phyloP scores from a whole-genome alignment of 1,140 invertebrate genomes.

The Neodiprion lecontei region DNA sequence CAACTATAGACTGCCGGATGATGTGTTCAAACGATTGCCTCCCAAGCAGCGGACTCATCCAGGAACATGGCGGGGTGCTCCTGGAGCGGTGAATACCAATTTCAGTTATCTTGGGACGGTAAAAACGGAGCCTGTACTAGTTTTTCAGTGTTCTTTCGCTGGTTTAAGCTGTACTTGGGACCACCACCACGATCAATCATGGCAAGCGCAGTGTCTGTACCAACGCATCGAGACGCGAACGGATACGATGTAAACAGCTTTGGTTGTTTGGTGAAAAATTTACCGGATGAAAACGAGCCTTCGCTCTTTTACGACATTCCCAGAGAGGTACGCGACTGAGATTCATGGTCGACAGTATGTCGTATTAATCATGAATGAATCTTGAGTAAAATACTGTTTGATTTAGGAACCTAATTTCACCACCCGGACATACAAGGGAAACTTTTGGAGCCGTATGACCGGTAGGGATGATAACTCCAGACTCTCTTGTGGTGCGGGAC shows the following conservation, averaged over 20 bases:
- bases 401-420: constrained; percentile 33
- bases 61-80: constrained; percentile 26
- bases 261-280: constrained; percentile 31
- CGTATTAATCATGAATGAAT: neutral
- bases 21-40: constrained; percentile 19
- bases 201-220: constrained; percentile 15
- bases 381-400: neutral
- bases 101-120: no score
- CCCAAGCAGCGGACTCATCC: constrained; percentile 20
- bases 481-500: constrained; percentile 26
- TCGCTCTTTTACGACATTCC: constrained; percentile 31
- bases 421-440: constrained; percentile 36
- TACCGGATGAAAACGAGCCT: constrained; percentile 10
- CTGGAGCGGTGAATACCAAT: constrained; percentile 31
- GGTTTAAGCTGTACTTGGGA: constrained; percentile 29
- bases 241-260: constrained; percentile 27
- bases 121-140: no score
- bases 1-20: constrained; percentile 14
- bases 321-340: constrained; percentile 20
- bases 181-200: constrained; percentile 29
- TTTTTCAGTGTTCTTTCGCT: no score
- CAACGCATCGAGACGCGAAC: constrained; percentile 29
- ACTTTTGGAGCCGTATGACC: constrained; percentile 42
- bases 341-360: neutral
- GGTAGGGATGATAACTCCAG: constrained; percentile 28